Base-by-base conservation (phyloP, 2,113 vertebrate species). In the Laterallus jamaicensis region DNA sequence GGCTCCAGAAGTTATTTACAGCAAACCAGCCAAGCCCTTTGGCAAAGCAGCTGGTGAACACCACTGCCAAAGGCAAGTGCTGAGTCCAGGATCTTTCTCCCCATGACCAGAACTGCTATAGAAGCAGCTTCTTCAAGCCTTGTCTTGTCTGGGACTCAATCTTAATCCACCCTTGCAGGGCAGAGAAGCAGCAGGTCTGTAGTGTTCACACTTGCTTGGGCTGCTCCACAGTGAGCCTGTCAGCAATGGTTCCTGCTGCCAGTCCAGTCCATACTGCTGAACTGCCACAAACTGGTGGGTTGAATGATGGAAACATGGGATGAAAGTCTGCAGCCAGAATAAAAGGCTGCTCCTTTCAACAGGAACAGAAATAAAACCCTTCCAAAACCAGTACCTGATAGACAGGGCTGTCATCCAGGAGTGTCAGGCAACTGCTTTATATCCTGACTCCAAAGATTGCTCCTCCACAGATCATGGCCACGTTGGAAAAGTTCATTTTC, bases 1-100 rank as follows among this genome's bases (percentile, higher is more conserved):
- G 94, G 79, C 94, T 95, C 95, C 94, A 88, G 82, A 13, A 83
- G 68, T 83, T 94, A 96, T 93, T 94, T 88, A 96, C 90, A 94
- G 92, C 85, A 78, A 82, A 59, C 12, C 73, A 94, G 85, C 85
- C 96, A 52, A 95, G 82, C 88, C 94, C 93, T 81, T 47, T 74
- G 87, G 92, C 92, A 94, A 25, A 80, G 93, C 74, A 85, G 67
- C 66, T 85, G 80, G 75, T 42, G 80, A 83, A 26, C 22, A 9
- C 60, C 71, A 67, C 19, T 0, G 2, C 78, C 82, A 80, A 47
- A 59, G 47, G 47, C 69, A 14, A 91, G 17, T 18, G 73, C 58
- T 82, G 81, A 73, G 54, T 68, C 58, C 66, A 12, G 63, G 47
- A 62, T 52, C 85, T 62, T 73, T 63, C 67, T 91, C 55, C 71